Evolutionary conservation across 1,140 invertebrate genomes (phyloP).

Genomic region (Drosophila murphyi): DNA sequence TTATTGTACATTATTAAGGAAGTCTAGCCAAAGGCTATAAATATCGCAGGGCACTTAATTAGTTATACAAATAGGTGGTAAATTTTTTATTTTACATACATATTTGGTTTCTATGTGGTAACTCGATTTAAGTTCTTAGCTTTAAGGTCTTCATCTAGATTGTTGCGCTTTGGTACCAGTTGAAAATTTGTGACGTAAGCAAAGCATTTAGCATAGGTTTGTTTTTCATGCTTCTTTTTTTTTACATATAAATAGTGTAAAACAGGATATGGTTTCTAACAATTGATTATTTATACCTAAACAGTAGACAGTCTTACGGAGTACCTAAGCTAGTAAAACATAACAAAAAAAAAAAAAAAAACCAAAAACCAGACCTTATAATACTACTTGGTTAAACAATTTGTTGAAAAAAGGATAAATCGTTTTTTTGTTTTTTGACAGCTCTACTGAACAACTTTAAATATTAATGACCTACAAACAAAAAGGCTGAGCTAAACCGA

Average conservation of each 20-base stretch:
- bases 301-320: conserved; percentile 66
- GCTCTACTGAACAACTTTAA: not conserved
- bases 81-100: conserved; percentile 34
- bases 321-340: conserved; percentile 36
- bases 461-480: not conserved
- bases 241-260: conserved; percentile 41
- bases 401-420: not conserved
- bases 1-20: conserved; percentile 35
- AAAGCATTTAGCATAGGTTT: conserved; percentile 7
- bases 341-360: conserved; percentile 23
- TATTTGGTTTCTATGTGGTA: conserved; percentile 44
- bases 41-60: conserved; percentile 65
- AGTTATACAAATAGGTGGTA: conserved; percentile 12
- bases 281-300: conserved; percentile 42
- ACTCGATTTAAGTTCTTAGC: conserved; percentile 15
- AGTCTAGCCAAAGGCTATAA: conserved; percentile 44
- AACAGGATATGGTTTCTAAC: conserved; percentile 13
- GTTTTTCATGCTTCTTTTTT: not conserved
- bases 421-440: not conserved
- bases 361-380: not conserved
- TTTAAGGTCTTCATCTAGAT: conserved; percentile 9
- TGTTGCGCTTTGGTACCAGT: conserved; percentile 67
- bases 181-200: conserved; percentile 56
- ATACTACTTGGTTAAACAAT: not conserved
- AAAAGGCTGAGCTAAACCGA: not conserved